A percentile compares a stretch with the other conserved stretches of the same genome.
Conservation (phyloP, 2,113 vertebrate species). For the Corapipo altera region DNA sequence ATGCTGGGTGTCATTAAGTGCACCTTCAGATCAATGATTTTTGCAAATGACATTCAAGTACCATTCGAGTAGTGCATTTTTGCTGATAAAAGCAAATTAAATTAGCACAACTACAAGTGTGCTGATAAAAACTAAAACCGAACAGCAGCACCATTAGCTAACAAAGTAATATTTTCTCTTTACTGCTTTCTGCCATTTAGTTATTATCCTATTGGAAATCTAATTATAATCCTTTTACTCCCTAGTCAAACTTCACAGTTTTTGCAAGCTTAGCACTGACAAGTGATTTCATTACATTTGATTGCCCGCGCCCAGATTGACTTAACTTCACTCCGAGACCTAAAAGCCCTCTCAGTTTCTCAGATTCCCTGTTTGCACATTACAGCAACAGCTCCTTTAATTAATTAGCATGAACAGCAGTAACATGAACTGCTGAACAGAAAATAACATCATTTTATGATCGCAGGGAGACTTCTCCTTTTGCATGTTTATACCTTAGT, state of each 20-base stretch:
- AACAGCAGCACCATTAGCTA: conserved; percentile 82
- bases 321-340: conserved; percentile 80
- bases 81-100: conserved; percentile 83
- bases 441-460: conserved; percentile 87
- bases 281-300: conserved; percentile 93
- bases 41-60: conserved; percentile 80
- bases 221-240: conserved; percentile 92
- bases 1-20: conserved; percentile 72
- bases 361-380: conserved; percentile 86
- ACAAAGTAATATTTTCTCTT: conserved; percentile 86
- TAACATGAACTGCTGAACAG: conserved; percentile 88
- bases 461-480: conserved; percentile 76
- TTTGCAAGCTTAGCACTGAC: conserved; percentile 92
- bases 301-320: conserved; percentile 82
- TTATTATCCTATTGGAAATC: conserved; percentile 89
- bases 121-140: conserved; percentile 77
- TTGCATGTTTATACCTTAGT: conserved; percentile 79
- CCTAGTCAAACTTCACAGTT: conserved; percentile 88
- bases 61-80: conserved; percentile 69
- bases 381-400: conserved; percentile 84
- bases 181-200: conserved; percentile 85
- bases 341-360: conserved; percentile 84
- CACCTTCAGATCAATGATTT: conserved; percentile 79
- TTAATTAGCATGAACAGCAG: conserved; percentile 88
- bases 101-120: conserved; percentile 77